These are phyloP conservation scores for Sussaba pulchella DNA, from an alignment of 2,888 invertebrate genomes.

Conservation along the genomic window DNA sequence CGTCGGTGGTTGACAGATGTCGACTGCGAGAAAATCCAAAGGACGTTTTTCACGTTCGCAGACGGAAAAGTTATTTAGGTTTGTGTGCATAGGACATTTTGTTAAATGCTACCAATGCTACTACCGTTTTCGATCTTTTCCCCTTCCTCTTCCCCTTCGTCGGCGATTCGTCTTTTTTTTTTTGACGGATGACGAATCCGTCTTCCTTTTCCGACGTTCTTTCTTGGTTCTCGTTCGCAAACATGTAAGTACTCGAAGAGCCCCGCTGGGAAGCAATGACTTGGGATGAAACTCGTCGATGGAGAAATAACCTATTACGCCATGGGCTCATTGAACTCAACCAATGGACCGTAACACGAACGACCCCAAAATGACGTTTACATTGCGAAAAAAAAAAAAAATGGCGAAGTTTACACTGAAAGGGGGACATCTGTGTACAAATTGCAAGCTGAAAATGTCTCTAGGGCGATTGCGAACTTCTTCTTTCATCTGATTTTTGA, in stretches of 20 bases:
- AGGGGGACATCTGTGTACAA: not conserved
- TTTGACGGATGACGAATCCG: not conserved
- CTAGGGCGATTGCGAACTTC: no score
- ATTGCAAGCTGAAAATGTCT: no score
- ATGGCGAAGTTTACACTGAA: no score
- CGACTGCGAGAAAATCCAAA: not conserved
- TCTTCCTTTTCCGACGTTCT: not conserved
- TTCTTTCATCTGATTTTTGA: no score
- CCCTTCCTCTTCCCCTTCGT: not conserved
- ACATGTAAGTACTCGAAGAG: no score
- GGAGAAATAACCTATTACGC: no score
- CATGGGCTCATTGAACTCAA: constrained; percentile 20
- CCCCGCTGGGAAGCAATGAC: not conserved
- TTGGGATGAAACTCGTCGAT: not conserved
- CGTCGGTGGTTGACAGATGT: not conserved
- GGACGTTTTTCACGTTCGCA: not conserved
- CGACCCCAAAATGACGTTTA: constrained; percentile 12
- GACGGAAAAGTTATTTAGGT: constrained; percentile 6
- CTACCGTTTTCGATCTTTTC: not conserved
- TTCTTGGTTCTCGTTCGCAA: not conserved
- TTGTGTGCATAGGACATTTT: constrained; percentile 6
- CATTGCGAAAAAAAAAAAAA: not conserved
- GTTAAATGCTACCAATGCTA: not conserved
- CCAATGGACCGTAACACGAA: constrained; percentile 5
- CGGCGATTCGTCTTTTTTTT: no score